A percentile compares a stretch with the other conserved stretches of the same genome.
phyloP scores from a whole-genome alignment of 1,140 invertebrate genomes.

The Cydia amplana region DNA sequence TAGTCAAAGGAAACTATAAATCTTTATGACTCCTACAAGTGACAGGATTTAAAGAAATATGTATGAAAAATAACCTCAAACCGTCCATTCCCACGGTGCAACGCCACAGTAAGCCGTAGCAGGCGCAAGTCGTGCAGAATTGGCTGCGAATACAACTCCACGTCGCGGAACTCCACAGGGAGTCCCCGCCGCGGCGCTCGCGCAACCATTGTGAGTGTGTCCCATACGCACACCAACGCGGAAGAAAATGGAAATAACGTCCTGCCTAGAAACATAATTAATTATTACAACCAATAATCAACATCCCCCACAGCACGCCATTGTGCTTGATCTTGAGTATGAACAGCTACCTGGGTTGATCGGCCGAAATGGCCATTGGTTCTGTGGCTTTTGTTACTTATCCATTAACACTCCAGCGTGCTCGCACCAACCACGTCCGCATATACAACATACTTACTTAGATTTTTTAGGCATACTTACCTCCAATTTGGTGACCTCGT shows the following conservation, averaged over 20 bases:
- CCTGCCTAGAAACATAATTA: background rate
- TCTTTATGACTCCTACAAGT: too few relatives aligned
- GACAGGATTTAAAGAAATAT: too few relatives aligned
- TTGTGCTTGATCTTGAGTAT: too few relatives aligned
- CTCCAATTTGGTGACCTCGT: background rate
- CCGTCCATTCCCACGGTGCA: slow-evolving; percentile 43
- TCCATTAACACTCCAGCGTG: too few relatives aligned
- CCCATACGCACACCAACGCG: background rate
- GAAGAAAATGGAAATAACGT: background rate
- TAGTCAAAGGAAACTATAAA: background rate
- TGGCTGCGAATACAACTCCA: slow-evolving; percentile 47
- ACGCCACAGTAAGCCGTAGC: slow-evolving; percentile 34
- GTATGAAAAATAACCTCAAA: slow-evolving; percentile 45
- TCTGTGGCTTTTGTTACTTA: too few relatives aligned
- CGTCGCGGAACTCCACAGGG: slow-evolving; percentile 33
- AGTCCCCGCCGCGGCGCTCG: background rate
- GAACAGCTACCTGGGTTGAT: too few relatives aligned
- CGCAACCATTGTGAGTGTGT: background rate
- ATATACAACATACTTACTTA: too few relatives aligned
- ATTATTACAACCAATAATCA: background rate
- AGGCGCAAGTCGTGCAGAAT: slow-evolving; percentile 39
- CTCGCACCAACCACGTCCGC: too few relatives aligned
- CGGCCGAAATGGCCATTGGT: too few relatives aligned
- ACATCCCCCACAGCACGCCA: too few relatives aligned
- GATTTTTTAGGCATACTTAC: background rate